Evolutionary conservation across 2,888 invertebrate genomes (phyloP).

Genomic region (Argyresthia albistria): DNA sequence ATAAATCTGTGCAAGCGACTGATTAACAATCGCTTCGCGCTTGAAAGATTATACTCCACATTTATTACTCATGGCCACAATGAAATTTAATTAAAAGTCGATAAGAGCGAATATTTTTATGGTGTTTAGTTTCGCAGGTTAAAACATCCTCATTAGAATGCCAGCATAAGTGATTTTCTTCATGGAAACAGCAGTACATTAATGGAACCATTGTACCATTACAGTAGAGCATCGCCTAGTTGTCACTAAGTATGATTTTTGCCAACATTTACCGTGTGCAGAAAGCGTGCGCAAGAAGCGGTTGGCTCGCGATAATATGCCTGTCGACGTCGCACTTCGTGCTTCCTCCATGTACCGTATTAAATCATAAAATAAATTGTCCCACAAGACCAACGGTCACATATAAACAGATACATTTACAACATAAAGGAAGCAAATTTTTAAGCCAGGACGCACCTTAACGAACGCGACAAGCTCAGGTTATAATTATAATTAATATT

Average conservation of each 20-base stretch:
- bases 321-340: slow-evolving; percentile 25
- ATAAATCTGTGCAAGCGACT: no score
- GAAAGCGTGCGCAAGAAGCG: slow-evolving; percentile 62
- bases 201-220: slow-evolving; percentile 3
- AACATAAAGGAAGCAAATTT: slow-evolving; percentile 54
- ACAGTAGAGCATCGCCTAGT: slow-evolving; percentile 3
- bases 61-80: no score
- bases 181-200: slow-evolving; percentile 1
- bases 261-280: slow-evolving; percentile 52
- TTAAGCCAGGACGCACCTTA: slow-evolving; percentile 44
- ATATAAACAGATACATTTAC: slow-evolving; percentile 45
- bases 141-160: slow-evolving; percentile 1
- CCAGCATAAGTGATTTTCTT: slow-evolving; percentile 2
- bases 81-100: no score
- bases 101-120: neutral
- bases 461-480: slow-evolving; percentile 60
- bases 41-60: no score
- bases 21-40: no score
- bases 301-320: slow-evolving; percentile 43
- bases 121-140: slow-evolving; percentile 1
- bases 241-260: slow-evolving; percentile 44
- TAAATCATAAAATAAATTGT: slow-evolving; percentile 34
- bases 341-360: neutral
- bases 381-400: slow-evolving; percentile 66
- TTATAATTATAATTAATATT: slow-evolving; percentile 73